Conservation (phyloP, 2,888 invertebrate genomes). For the Seladonia tumulorum region DNA sequence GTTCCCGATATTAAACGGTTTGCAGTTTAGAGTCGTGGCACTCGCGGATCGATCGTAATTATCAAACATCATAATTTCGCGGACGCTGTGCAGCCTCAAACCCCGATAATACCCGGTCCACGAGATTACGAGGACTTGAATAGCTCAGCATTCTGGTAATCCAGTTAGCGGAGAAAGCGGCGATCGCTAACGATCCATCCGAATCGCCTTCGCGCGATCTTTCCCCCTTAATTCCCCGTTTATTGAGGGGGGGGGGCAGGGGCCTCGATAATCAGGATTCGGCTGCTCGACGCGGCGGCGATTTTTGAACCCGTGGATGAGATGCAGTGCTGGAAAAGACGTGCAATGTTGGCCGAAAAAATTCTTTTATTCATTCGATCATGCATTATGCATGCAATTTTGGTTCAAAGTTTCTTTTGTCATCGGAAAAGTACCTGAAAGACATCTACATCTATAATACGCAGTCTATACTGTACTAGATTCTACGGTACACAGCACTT, state of each 20-base stretch:
- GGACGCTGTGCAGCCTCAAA: not conserved
- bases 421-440: no score
- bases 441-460: no score
- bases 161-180: conserved; percentile 17
- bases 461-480: no score
- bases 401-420: no score
- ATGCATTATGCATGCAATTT: no score
- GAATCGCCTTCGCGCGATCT: conserved; percentile 32
- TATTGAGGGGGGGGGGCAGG: not conserved
- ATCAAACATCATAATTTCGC: conserved; percentile 44
- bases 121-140: conserved; percentile 42
- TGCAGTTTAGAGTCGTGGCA: no score
- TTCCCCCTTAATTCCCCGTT: not conserved
- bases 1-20: not conserved
- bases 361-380: no score
- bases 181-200: conserved; percentile 23
- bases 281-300: not conserved
- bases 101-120: conserved; percentile 15
- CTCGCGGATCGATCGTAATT: conserved; percentile 38
- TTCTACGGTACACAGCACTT: no score
- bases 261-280: not conserved
- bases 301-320: not conserved
- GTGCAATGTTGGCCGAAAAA: no score
- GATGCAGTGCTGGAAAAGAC: not conserved
- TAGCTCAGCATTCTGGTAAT: conserved; percentile 41